A percentile compares a stretch with the other conserved stretches of the same genome.
phyloP scores from a whole-genome alignment of 2,888 invertebrate species.

The Melolontha melolontha region DNA sequence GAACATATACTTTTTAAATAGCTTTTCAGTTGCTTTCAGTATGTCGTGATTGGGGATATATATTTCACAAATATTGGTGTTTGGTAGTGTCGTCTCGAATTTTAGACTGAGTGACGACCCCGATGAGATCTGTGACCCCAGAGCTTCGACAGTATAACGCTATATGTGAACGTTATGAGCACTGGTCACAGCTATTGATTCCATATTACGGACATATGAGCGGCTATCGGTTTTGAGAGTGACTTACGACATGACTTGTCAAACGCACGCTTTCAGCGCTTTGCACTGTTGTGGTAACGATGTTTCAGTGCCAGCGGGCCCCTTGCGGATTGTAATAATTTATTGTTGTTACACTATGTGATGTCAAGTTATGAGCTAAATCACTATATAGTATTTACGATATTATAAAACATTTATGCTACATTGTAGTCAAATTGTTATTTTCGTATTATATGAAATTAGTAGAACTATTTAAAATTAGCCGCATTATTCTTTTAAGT shows the following conservation, averaged over 20 bases:
- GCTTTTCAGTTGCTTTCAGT: conserved; percentile 16
- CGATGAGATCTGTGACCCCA: conserved; percentile 45
- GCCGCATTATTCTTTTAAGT: too few species aligned
- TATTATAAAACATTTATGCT: conserved; percentile 21
- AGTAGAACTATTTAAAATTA: too few species aligned
- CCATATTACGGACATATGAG: conserved; percentile 34
- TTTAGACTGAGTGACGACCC: conserved; percentile 43
- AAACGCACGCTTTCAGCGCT: conserved; percentile 49
- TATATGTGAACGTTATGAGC: conserved; percentile 50
- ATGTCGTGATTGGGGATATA: conserved; percentile 2
- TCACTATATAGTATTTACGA: conserved; percentile 14
- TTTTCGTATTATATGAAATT: conserved; percentile 16
- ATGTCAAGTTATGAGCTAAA: conserved; percentile 26
- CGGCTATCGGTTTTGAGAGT: conserved; percentile 44
- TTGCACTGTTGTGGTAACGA: conserved; percentile 17
- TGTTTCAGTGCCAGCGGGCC: conserved; percentile 25
- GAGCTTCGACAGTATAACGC: conserved; percentile 7
- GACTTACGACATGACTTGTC: conserved; percentile 49
- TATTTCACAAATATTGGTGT: conserved; percentile 1
- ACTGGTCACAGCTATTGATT: conserved; percentile 47
- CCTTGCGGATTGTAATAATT: conserved; percentile 41
- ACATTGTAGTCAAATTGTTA: conserved; percentile 7
- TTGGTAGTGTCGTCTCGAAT: conserved; percentile 32
- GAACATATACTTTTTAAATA: background rate
- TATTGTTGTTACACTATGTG: conserved; percentile 33